phyloP scores from a whole-genome alignment of 2,113 vertebrate species.

The Myrmecobius fasciatus region DNA sequence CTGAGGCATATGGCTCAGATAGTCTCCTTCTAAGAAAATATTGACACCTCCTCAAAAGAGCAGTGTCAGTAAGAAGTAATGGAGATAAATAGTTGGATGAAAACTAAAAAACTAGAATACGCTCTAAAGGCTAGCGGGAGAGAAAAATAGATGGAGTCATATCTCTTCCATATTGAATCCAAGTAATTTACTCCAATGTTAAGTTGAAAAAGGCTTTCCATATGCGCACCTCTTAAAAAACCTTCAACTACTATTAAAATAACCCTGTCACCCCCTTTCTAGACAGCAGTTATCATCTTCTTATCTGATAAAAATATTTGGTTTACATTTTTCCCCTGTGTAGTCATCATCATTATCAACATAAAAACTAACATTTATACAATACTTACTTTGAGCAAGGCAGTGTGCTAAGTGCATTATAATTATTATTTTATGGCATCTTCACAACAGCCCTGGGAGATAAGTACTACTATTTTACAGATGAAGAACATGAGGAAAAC shows the following conservation, averaged over 20 bases:
- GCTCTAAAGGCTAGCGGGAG: not conserved
- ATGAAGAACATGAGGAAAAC: not conserved
- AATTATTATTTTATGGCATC: not conserved
- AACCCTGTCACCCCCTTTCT: not conserved
- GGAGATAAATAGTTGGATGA: not conserved
- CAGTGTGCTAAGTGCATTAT: not conserved
- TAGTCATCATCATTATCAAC: not conserved
- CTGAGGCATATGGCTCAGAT: not conserved
- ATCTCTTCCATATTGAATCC: not conserved
- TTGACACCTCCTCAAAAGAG: not conserved
- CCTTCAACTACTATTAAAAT: not conserved
- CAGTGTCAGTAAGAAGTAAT: not conserved
- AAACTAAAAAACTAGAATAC: not conserved
- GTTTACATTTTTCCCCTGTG: not conserved
- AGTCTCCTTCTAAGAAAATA: not conserved
- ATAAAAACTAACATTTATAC: not conserved
- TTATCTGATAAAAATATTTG: not conserved
- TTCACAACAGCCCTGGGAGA: not conserved
- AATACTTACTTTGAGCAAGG: not conserved
- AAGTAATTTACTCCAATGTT: not conserved
- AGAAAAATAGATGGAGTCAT: not conserved
- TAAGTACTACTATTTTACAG: not conserved
- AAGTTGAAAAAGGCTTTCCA: not conserved
- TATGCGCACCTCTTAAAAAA: not conserved
- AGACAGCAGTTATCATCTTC: not conserved